phyloP scores from a whole-genome alignment of 2,888 invertebrate genomes.

The Pyralis farinalis region DNA sequence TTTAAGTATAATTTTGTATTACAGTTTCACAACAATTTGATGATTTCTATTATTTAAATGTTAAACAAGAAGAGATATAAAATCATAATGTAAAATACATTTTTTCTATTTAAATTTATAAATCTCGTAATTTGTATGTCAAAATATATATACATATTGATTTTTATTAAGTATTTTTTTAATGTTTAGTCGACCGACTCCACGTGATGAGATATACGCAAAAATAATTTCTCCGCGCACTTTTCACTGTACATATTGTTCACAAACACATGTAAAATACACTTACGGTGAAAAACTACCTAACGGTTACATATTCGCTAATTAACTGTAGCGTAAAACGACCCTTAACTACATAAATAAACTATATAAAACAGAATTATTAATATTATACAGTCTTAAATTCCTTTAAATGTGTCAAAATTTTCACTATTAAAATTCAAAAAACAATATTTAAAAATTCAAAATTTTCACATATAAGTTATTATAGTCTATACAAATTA shows the following conservation, averaged over 20 bases:
- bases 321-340: slow-evolving; percentile 5
- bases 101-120: too few species aligned
- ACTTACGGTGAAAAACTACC: slow-evolving; percentile 7
- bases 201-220: slow-evolving; percentile 2
- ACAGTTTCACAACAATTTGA: too few species aligned
- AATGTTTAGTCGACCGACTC: too few species aligned
- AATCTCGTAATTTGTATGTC: too few species aligned
- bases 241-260: not conserved
- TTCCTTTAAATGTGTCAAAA: slow-evolving; percentile 42
- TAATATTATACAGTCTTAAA: slow-evolving; percentile 60
- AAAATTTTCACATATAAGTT: slow-evolving; percentile 30
- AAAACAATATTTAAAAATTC: slow-evolving; percentile 21
- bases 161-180: too few species aligned
- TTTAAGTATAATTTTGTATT: too few species aligned
- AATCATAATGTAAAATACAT: too few species aligned
- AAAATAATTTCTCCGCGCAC: not conserved
- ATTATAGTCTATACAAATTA: slow-evolving; percentile 28
- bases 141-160: too few species aligned
- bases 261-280: not conserved
- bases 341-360: slow-evolving; percentile 13
- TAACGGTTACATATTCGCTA: slow-evolving; percentile 10
- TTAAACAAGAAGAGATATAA: too few species aligned
- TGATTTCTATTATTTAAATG: too few species aligned
- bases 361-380: slow-evolving; percentile 19
- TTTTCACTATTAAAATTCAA: slow-evolving; percentile 21